A percentile compares a stretch with the other conserved stretches of the same genome.
Evolutionary conservation across 2,113 vertebrate species (phyloP).

Genomic region (Rafetus swinhoei): DNA sequence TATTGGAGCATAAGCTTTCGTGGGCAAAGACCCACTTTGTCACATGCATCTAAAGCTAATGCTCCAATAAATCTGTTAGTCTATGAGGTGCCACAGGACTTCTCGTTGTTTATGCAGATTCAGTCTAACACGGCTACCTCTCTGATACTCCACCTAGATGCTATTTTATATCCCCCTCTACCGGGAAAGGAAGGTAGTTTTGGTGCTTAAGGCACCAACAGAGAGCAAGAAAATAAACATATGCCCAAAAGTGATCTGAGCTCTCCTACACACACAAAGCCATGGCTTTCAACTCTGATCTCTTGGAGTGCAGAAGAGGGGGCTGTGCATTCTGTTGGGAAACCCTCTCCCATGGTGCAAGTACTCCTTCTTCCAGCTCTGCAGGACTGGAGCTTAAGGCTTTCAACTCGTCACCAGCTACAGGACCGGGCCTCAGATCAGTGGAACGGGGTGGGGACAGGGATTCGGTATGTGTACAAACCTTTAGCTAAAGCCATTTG

Average conservation of each 20-base stretch:
- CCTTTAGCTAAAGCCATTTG: neutral
- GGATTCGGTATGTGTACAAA: neutral
- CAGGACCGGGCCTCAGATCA: neutral
- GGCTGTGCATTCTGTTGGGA: neutral
- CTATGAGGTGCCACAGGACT: too few species aligned
- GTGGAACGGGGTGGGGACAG: neutral
- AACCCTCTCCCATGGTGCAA: neutral
- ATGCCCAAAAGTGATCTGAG: neutral
- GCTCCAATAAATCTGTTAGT: too few species aligned
- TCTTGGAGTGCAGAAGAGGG: neutral
- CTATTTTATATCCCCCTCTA: neutral
- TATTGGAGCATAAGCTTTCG: too few species aligned
- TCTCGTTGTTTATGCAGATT: too few species aligned
- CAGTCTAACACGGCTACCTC: too few species aligned
- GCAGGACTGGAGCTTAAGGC: neutral
- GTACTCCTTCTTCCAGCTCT: neutral
- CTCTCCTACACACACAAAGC: neutral
- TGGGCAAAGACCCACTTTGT: too few species aligned
- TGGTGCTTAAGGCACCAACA: neutral
- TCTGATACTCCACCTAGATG: neutral
- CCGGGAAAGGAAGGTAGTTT: neutral
- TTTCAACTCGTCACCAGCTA: neutral
- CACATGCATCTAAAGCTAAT: too few species aligned
- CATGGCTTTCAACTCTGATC: neutral
- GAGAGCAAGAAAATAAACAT: neutral